Conservation (phyloP, 64 coral and sea anemone species). For the Stichodactyla helianthus region DNA sequence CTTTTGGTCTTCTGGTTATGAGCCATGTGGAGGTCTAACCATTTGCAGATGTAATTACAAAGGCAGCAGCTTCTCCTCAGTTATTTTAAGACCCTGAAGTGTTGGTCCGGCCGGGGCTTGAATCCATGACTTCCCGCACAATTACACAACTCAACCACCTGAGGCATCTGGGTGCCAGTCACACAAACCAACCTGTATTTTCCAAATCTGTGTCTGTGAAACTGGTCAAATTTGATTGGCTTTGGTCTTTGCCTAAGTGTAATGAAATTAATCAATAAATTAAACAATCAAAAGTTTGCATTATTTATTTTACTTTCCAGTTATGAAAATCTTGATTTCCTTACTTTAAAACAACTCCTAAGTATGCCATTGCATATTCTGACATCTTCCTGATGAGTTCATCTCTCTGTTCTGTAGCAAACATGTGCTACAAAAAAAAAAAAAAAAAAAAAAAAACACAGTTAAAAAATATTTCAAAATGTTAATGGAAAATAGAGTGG, state of each 20-base stretch:
- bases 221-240: slow-evolving; percentile 83
- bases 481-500: too few species aligned
- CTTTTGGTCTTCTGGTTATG: too few species aligned
- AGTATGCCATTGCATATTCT: slow-evolving; percentile 81
- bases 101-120: too few species aligned
- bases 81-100: too few species aligned
- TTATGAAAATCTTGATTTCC: neutral
- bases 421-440: slow-evolving; percentile 75
- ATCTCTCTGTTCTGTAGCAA: slow-evolving; percentile 80
- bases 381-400: slow-evolving; percentile 83
- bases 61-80: too few species aligned
- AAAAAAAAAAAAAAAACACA: neutral
- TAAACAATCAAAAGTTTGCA: neutral
- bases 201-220: slow-evolving; percentile 97
- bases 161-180: too few species aligned
- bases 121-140: too few species aligned
- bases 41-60: too few species aligned
- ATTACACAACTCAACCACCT: too few species aligned
- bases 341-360: slow-evolving; percentile 81
- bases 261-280: neutral
- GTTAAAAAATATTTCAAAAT: neutral
- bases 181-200: slow-evolving; percentile 76
- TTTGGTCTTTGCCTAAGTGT: slow-evolving; percentile 83
- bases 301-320: neutral
- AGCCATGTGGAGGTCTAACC: too few species aligned